Evolutionary conservation across 1,140 invertebrate genomes (phyloP).

Genomic region (Drosophila ananassae): DNA sequence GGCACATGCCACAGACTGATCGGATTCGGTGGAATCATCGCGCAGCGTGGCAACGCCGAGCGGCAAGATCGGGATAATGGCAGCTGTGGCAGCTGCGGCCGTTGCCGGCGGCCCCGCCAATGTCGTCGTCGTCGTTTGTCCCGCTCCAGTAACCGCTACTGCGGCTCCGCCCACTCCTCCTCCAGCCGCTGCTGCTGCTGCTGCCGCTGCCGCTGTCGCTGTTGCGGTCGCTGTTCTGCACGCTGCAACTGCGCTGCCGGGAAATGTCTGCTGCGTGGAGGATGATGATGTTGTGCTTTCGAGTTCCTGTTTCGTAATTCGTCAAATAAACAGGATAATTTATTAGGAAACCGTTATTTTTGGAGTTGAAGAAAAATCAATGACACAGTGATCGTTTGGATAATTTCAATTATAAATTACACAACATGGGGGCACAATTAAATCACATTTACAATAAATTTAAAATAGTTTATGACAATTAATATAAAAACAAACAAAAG

Average conservation of each 20-base stretch:
- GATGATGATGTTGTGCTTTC: conserved; percentile 78
- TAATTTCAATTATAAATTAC: too few species aligned
- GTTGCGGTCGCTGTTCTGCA: conserved; percentile 49
- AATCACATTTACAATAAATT: too few species aligned
- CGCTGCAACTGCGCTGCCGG: conserved; percentile 3
- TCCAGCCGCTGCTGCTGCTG: conserved; percentile 8
- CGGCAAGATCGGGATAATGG: conserved; percentile 83
- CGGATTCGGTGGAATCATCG: conserved; percentile 84
- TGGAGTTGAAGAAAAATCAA: background rate
- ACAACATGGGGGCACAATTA: too few species aligned
- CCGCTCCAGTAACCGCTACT: conserved; percentile 69
- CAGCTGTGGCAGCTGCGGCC: conserved; percentile 84
- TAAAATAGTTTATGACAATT: too few species aligned
- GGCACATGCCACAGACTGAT: conserved; percentile 83
- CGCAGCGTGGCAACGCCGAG: conserved; percentile 83
- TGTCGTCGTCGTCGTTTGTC: conserved; percentile 71
- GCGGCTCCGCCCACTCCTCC: background rate
- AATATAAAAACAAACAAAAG: too few species aligned
- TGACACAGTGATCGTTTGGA: background rate
- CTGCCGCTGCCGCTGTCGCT: background rate
- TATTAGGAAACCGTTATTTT: background rate
- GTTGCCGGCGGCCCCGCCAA: conserved; percentile 84
- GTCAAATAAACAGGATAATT: background rate
- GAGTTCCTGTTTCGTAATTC: conserved; percentile 52
- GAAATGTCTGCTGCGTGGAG: conserved; percentile 40